A percentile compares a stretch with the other conserved stretches of the same genome.
Evolutionary conservation across 2,888 invertebrate species (phyloP).

Genomic region (Cyaniris semiargus): DNA sequence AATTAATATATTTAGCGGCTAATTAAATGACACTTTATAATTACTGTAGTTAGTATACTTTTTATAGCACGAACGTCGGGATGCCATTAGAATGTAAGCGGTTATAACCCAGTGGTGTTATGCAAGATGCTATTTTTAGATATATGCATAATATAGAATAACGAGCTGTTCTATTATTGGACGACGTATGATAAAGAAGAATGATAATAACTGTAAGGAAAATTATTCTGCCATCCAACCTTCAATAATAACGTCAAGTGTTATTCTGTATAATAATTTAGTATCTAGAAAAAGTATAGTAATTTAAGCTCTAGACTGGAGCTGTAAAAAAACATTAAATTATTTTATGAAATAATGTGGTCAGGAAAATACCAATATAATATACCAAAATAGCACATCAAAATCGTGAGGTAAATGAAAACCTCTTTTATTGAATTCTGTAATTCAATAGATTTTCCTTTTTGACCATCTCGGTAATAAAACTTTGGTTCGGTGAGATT

Average conservation of each 20-base stretch:
- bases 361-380: not conserved
- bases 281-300: not conserved
- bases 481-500: not conserved
- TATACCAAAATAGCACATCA: not conserved
- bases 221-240: not conserved
- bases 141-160: slow-evolving; percentile 5
- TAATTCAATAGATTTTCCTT: not conserved
- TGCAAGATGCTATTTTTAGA: slow-evolving; percentile 3
- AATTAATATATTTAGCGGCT: slow-evolving; percentile 5
- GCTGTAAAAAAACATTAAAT: not conserved
- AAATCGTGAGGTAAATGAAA: not conserved
- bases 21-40: not conserved
- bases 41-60: not conserved
- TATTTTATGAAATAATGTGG: not conserved
- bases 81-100: not conserved
- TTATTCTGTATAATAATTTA: not conserved
- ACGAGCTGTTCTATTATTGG: not conserved
- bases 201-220: not conserved
- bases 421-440: not conserved
- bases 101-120: not conserved
- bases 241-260: not conserved
- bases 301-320: no score
- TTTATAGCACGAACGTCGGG: not conserved
- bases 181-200: not conserved
- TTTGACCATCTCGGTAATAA: not conserved